Evolutionary conservation across 2,888 invertebrate genomes (phyloP), one percentile per base, ranked within the genome.

Genomic region (Drosophila paramelanica): DNA sequence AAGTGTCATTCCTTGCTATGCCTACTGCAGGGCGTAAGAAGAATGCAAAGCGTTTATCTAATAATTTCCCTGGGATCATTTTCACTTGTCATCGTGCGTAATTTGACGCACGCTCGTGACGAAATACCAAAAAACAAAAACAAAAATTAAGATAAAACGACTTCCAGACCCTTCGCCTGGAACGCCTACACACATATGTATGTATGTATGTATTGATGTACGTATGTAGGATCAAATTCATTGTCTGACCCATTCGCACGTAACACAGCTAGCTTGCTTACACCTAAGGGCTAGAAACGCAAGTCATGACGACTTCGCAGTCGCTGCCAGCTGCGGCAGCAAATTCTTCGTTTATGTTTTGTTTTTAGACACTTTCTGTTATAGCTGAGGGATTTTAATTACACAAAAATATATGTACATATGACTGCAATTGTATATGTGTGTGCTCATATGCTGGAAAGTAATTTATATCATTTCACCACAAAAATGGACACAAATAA

Each of bases 231-330:
- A 4, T 23, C 23, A 23, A 3, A 41, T 25, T 53, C 25, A 39
- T 42, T 17, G n/a, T 20, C 65, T 59, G 58, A 52, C 60, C 64
- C 74, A 70, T 14, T 58, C 61, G 31, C 60, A 58, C 60, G n/a
- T 20, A 10, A 5, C 60, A 41, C 49, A 20, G 25, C 46, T 14
- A 25, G 31, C 46, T 57, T 69, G 36, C 65, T 73, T 23, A 7
- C 69, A 46, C 59, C 1, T 23, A 14, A 20, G n/a, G 38, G n/a
- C 14, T 56, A 42, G 60, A 77, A 72, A 61, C 14, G 77, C 77
- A 75, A 72, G 72, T 78, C 77, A 77, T 41, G 65, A 42, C 71
- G 59, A 70, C 55, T 46, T 50, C 36, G 60, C 62, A 56, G 69
- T 55, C 50, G 20, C 38, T 6, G 51, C 46, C 31, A 49, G 14